Evolutionary conservation across 2,113 vertebrate species (phyloP).

Genomic region (Engystomops pustulosus): DNA sequence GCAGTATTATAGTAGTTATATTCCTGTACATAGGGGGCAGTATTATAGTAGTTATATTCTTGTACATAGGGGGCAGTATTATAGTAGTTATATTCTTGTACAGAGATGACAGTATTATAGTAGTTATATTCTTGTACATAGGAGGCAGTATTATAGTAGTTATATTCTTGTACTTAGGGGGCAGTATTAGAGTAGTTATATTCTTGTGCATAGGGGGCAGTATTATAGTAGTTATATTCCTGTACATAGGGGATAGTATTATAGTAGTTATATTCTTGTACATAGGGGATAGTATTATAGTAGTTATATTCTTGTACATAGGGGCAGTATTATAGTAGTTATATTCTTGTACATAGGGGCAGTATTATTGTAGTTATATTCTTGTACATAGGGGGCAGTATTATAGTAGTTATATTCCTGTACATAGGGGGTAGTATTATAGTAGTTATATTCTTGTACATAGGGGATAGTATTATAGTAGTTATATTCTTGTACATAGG

Average conservation of each 20-base stretch:
- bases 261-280: neutral
- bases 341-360: neutral
- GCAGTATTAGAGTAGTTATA: slow-evolving; percentile 6
- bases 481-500: too few relatives aligned
- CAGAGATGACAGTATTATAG: too few relatives aligned
- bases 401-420: too few relatives aligned
- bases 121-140: too few relatives aligned
- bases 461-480: too few relatives aligned
- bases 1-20: too few relatives aligned
- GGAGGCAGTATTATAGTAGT: neutral
- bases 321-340: neutral
- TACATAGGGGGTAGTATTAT: too few relatives aligned
- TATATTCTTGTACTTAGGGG: neutral
- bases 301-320: slow-evolving; percentile 4
- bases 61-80: too few relatives aligned
- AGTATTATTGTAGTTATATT: neutral
- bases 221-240: slow-evolving; percentile 8
- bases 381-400: neutral
- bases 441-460: too few relatives aligned
- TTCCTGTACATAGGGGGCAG: too few relatives aligned
- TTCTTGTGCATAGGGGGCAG: neutral
- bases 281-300: neutral
- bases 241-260: neutral
- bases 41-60: too few relatives aligned
- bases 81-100: too few relatives aligned